These are phyloP conservation scores for Sebastes kiyomatsui DNA, from an alignment of 2,797 vertebrate genomes.

Conservation along the genomic window DNA sequence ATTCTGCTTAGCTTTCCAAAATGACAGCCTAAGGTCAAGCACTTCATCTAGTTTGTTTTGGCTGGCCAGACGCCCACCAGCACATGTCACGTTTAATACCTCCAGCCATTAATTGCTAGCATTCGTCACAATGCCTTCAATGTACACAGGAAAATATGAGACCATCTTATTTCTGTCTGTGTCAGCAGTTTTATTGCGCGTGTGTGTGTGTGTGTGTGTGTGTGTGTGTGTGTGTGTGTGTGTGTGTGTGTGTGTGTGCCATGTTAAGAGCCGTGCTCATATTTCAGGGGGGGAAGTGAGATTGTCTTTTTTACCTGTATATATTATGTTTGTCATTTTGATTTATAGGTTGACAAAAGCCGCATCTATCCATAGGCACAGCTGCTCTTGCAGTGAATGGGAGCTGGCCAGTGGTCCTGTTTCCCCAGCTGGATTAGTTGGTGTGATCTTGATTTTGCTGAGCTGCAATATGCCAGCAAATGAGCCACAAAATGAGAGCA, in stretches of 20 bases:
- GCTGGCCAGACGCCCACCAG: neutral
- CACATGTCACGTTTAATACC: conserved; percentile 50
- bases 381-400: conserved; percentile 16
- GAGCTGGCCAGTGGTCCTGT: conserved; percentile 4
- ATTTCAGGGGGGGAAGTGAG: conserved; percentile 45
- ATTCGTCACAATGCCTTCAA: conserved; percentile 34
- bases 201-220: neutral
- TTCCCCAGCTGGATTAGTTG: conserved; percentile 33
- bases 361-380: conserved; percentile 5
- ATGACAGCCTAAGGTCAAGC: conserved; percentile 60
- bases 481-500: conserved; percentile 70
- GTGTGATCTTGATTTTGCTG: conserved; percentile 53
- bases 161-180: conserved; percentile 19
- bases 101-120: conserved; percentile 58
- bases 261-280: conserved; percentile 38
- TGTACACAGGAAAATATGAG: conserved; percentile 35
- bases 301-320: conserved; percentile 45
- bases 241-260: neutral
- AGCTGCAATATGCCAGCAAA: conserved; percentile 63
- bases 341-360: conserved; percentile 60
- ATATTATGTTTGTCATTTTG: conserved; percentile 58
- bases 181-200: conserved; percentile 43
- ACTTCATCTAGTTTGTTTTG: conserved; percentile 40
- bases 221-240: neutral
- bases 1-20: conserved; percentile 51